Evolutionary conservation across 2,888 invertebrate genomes (phyloP).

Genomic region (Cryptus viduatorius): DNA sequence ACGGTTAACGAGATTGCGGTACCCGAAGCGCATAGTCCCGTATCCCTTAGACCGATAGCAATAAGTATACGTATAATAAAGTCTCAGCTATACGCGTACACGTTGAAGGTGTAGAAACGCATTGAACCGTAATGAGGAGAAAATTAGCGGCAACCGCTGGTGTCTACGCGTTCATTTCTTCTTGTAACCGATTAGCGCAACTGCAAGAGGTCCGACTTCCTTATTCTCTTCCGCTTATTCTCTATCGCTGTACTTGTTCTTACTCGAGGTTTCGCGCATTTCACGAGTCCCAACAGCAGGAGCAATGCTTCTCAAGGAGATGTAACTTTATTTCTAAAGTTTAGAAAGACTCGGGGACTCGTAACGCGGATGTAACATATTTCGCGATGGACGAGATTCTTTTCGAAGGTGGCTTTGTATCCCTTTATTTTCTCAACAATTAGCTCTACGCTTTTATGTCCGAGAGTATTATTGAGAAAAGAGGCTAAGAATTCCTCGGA

Average conservation of each 20-base stretch:
- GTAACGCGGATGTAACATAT: background rate
- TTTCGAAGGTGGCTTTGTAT: too few relatives aligned
- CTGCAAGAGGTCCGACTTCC: constrained; percentile 64
- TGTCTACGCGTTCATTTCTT: constrained; percentile 65
- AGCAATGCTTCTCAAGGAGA: too few relatives aligned
- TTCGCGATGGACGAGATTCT: constrained; percentile 11
- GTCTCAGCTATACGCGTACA: constrained; percentile 4
- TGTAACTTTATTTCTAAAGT: too few relatives aligned
- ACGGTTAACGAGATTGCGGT: constrained; percentile 57
- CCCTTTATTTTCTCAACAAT: too few relatives aligned
- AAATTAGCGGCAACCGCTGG: constrained; percentile 72
- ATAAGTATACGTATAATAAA: constrained; percentile 14
- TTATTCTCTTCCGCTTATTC: constrained; percentile 50
- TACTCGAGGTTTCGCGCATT: too few relatives aligned
- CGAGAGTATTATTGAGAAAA: too few relatives aligned
- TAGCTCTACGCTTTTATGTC: too few relatives aligned
- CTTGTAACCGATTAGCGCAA: constrained; percentile 69
- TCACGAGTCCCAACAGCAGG: too few relatives aligned
- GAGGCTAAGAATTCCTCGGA: too few relatives aligned
- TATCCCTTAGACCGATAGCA: constrained; percentile 3
- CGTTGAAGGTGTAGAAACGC: constrained; percentile 67
- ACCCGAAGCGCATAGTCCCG: constrained; percentile 17
- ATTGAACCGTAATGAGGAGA: constrained; percentile 76
- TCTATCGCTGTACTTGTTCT: constrained; percentile 19
- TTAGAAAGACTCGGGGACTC: too few relatives aligned